Conservation (phyloP, 2,888 invertebrate genomes). For the Melitaea athalia region DNA sequence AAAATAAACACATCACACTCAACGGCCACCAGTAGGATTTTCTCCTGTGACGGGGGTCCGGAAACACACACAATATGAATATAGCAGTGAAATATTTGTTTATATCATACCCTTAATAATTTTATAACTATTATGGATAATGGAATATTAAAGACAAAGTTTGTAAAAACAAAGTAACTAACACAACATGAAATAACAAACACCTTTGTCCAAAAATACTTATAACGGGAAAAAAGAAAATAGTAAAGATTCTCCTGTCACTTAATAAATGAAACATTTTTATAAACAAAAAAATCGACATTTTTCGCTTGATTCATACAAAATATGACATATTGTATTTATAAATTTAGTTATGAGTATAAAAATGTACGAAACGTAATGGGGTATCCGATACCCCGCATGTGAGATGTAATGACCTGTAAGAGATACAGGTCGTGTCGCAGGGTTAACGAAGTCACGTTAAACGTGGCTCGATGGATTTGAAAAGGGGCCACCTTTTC, state of each 20-base stretch:
- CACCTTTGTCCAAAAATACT: too few species aligned
- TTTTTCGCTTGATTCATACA: background rate
- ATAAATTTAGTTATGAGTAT: background rate
- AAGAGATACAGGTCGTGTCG: constrained; percentile 36
- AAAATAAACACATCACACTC: too few species aligned
- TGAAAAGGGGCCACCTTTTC: constrained; percentile 2
- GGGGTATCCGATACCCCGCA: constrained; percentile 17
- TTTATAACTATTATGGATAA: background rate
- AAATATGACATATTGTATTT: background rate
- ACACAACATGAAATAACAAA: background rate
- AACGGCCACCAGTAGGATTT: too few species aligned
- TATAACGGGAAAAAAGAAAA: too few species aligned
- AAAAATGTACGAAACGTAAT: background rate
- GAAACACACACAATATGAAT: too few species aligned
- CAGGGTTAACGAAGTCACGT: constrained; percentile 26
- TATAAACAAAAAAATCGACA: background rate
- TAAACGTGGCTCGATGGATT: constrained; percentile 18
- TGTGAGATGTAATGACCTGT: constrained; percentile 42
- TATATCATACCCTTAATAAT: background rate
- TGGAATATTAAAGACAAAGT: background rate
- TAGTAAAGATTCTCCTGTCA: background rate
- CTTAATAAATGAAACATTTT: background rate
- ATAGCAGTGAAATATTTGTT: too few species aligned
- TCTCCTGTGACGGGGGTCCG: too few species aligned
- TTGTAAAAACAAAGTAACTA: background rate